Base-by-base conservation (phyloP, 2,888 invertebrate genomes). In the Trichopria drosophilae region DNA sequence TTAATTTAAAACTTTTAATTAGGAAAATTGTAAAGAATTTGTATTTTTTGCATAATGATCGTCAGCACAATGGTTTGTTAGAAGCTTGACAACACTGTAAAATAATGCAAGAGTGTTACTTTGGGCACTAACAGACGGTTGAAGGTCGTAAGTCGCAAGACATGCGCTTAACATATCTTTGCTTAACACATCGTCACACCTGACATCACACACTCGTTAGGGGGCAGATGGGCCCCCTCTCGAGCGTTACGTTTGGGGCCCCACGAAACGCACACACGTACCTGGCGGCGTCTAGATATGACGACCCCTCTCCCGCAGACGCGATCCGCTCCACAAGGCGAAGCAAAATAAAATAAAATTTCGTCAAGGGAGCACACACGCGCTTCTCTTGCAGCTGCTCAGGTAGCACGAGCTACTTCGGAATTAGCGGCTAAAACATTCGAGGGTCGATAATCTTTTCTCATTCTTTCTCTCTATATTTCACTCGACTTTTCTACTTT, bases 161-260 rank as follows among this genome's bases (percentile, higher is more conserved):
- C n/a, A n/a, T n/a, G n/a, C n/a, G n/a, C n/a, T n/a, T n/a, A n/a
- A n/a, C n/a, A n/a, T n/a, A 59, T 46, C 64, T 66, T 67, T 45
- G 53, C 52, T 28, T 39, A 55, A 61, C 59, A 55, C 63, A 62
- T 68, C 70, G 75, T 75, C 74, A 75, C 73, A 74, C 74, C 72
- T 75, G 75, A 75, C 74, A 74, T 75, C 73, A 74, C 73, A 66
- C 53, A 68, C 73, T 68, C 69, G 69, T 71, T 69, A 71, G 68
- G 67, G 68, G 71, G 72, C 73, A 73, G 73, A 73, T 73, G 75
- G 70, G 63, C 66, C 72, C 73, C 68, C 74, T 75, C 69, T 72
- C 65, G 62, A 72, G 68, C 73, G 68, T 75, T 75, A 75, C 73
- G 71, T 67, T 63, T 55, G 55, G 37, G 53, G 28, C 49, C 46